Conservation (phyloP, 2,113 vertebrate species). For the Paradoxurus hermaphroditus region DNA sequence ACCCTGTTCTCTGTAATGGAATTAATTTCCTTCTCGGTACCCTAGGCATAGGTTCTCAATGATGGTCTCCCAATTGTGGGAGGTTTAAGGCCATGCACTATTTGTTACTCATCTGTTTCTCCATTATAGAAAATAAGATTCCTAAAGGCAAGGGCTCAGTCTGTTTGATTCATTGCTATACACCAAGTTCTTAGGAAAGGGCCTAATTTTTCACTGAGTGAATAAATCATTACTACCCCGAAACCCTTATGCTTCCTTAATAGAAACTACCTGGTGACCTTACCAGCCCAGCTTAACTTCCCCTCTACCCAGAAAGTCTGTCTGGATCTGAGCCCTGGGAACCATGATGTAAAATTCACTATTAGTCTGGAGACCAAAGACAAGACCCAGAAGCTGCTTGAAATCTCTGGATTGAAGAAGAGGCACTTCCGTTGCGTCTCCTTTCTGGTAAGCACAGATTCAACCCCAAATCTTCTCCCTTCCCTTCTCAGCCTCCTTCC, state of each 20-base stretch:
- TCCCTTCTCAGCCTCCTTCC: neutral
- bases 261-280: slow-evolving; percentile 77
- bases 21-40: neutral
- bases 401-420: neutral
- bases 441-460: slow-evolving; percentile 27
- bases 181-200: neutral
- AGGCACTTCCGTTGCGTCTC: slow-evolving; percentile 1
- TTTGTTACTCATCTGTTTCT: neutral
- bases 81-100: neutral
- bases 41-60: neutral
- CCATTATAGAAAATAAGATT: neutral
- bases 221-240: neutral
- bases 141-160: neutral
- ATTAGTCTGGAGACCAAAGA: slow-evolving; percentile 38
- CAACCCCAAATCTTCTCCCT: neutral
- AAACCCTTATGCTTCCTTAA: slow-evolving; percentile 13
- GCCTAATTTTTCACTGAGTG: neutral
- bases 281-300: slow-evolving; percentile 75
- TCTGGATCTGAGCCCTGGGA: slow-evolving; percentile 73
- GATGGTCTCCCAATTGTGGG: neutral
- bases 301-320: slow-evolving; percentile 76
- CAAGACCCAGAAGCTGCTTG: slow-evolving; percentile 30
- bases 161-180: neutral
- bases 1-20: neutral
- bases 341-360: neutral